A percentile compares a stretch with the other conserved stretches of the same genome.
These are phyloP conservation scores for Macrochelys suwanniensis DNA, from an alignment of 2,797 vertebrate species.

Conservation along the genomic window DNA sequence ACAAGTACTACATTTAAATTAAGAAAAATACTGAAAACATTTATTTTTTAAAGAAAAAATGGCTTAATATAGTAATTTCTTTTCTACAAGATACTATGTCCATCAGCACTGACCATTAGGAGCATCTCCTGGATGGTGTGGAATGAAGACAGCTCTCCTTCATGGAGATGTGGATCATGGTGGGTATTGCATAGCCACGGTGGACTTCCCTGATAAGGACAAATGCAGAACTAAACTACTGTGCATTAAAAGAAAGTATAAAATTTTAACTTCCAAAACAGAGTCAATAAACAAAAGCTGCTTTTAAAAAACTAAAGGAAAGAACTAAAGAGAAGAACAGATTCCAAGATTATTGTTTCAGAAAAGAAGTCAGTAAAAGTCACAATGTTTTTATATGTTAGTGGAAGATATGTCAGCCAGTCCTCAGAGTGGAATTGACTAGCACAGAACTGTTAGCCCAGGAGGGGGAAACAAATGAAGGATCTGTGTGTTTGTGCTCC, in stretches of 20 bases:
- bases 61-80: background rate
- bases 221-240: too few species aligned
- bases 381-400: too few species aligned
- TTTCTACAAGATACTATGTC: background rate
- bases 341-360: too few species aligned
- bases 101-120: background rate
- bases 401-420: too few species aligned
- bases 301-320: background rate
- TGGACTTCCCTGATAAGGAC: background rate
- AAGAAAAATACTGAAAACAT: constrained; percentile 34
- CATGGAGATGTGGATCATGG: background rate
- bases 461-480: too few species aligned
- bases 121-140: background rate
- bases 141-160: background rate
- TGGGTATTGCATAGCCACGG: background rate
- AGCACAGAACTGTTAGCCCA: too few species aligned
- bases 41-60: constrained; percentile 40
- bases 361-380: too few species aligned
- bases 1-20: constrained; percentile 6
- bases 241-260: too few species aligned
- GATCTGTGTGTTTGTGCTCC: too few species aligned
- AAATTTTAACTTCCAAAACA: too few species aligned
- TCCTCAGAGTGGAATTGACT: too few species aligned
- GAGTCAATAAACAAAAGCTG: background rate
- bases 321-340: too few species aligned